phyloP scores from a whole-genome alignment of 2,797 vertebrate species.

The Gymnopithys bicolor region DNA sequence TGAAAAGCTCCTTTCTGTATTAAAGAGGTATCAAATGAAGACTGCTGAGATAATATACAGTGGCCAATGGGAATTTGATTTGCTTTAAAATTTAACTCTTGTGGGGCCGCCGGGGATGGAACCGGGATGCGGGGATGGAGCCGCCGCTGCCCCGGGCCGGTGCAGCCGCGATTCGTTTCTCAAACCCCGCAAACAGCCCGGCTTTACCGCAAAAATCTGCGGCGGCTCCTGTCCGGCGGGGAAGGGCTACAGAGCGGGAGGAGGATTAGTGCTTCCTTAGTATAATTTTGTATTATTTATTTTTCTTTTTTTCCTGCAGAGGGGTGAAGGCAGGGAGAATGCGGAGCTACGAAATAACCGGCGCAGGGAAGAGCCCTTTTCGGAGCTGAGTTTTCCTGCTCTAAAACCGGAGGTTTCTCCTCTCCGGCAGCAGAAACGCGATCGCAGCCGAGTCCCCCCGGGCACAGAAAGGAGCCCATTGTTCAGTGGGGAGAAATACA shows the following conservation, averaged over 20 bases:
- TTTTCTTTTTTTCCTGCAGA: not conserved
- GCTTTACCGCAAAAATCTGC: not conserved
- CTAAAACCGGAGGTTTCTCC: not conserved
- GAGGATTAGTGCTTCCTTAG: not conserved
- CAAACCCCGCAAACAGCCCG: not conserved
- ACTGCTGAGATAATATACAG: slow-evolving; percentile 83
- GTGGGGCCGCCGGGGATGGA: slow-evolving; percentile 21
- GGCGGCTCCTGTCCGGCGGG: not conserved
- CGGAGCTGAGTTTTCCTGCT: not conserved
- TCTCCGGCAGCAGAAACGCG: slow-evolving; percentile 44
- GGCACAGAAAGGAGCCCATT: slow-evolving; percentile 74
- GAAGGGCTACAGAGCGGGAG: not conserved
- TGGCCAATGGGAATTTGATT: slow-evolving; percentile 87
- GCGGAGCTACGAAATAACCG: not conserved
- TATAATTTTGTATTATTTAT: not conserved
- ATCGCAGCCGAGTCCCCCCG: slow-evolving; percentile 29
- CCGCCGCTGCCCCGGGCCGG: not conserved
- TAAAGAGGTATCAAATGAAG: slow-evolving; percentile 88
- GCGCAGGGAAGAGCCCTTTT: not conserved
- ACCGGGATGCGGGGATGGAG: not conserved
- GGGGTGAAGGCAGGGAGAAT: not conserved
- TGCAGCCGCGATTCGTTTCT: not conserved
- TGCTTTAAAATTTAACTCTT: slow-evolving; percentile 87
- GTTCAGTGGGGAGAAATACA: slow-evolving; percentile 73
- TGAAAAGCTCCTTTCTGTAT: slow-evolving; percentile 83